Evolutionary conservation across 92 coral and sea anemone species (phyloP).

Genomic region (Paragorgia papillata): DNA sequence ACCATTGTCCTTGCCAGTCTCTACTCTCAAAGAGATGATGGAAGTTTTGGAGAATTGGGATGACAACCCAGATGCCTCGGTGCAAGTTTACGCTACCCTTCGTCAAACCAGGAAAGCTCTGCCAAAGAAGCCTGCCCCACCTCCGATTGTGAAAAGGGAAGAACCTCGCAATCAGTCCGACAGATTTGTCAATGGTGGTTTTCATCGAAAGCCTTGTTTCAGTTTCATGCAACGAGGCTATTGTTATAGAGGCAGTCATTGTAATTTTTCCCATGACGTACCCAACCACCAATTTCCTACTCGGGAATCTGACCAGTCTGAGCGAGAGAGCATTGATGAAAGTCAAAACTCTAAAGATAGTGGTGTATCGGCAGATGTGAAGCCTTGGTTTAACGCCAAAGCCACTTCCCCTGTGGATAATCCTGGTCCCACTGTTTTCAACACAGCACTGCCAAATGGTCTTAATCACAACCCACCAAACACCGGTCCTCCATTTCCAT

Average conservation of each 20-base stretch:
- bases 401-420: conserved; percentile 41
- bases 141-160: background rate
- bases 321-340: background rate
- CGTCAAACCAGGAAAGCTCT: conserved; percentile 2
- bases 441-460: conserved; percentile 71
- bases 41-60: conserved; percentile 41
- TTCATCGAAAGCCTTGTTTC: background rate
- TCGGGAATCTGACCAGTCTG: background rate
- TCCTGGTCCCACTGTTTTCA: conserved; percentile 48
- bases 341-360: background rate
- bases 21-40: conserved; percentile 11
- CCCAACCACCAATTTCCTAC: background rate
- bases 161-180: background rate
- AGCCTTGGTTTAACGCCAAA: background rate
- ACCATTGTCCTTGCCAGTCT: background rate
- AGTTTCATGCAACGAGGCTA: background rate
- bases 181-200: background rate
- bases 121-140: background rate
- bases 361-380: background rate
- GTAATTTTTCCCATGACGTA: conserved; percentile 8
- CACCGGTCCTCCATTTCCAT: background rate
- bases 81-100: conserved; percentile 23
- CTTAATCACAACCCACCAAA: conserved; percentile 68
- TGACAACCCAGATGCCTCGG: conserved; percentile 19
- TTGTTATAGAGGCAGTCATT: background rate